Conservation (phyloP, 30 jellyfish, hydroid and myxozoan species). For the Cassiopea andromeda region DNA sequence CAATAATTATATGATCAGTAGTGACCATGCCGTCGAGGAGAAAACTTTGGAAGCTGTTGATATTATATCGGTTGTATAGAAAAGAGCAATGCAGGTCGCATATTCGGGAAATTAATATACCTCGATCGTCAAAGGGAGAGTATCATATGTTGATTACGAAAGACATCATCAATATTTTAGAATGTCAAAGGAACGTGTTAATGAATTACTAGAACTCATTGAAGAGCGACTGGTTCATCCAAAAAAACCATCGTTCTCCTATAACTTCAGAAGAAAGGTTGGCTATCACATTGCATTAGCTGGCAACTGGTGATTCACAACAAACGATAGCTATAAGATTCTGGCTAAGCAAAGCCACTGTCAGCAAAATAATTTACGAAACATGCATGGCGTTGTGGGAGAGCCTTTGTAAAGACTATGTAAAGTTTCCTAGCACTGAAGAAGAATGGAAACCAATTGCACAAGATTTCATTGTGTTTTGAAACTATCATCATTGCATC, state of each 20-base stretch:
- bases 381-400: not conserved
- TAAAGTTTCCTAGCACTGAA: not conserved
- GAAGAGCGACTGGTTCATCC: not conserved
- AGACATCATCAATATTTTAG: conserved; percentile 1
- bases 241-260: not conserved
- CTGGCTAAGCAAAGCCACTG: not conserved
- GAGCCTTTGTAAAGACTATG: not conserved
- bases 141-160: not conserved
- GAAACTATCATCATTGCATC: not conserved
- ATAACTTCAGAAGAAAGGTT: not conserved
- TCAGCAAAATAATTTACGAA: not conserved
- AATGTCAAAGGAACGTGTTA: not conserved
- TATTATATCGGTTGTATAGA: too few species aligned
- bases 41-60: too few species aligned
- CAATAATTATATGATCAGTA: too few species aligned
- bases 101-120: not conserved
- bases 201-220: not conserved
- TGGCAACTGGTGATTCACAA: not conserved
- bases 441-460: not conserved
- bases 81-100: too few species aligned
- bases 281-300: not conserved
- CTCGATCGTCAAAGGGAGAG: not conserved
- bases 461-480: not conserved
- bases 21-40: too few species aligned
- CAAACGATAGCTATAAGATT: not conserved